Percentiles rank a stretch among this genome's conserved stretches.
phyloP scores from a whole-genome alignment of 2,113 vertebrate species.

The Centrocercus urophasianus region DNA sequence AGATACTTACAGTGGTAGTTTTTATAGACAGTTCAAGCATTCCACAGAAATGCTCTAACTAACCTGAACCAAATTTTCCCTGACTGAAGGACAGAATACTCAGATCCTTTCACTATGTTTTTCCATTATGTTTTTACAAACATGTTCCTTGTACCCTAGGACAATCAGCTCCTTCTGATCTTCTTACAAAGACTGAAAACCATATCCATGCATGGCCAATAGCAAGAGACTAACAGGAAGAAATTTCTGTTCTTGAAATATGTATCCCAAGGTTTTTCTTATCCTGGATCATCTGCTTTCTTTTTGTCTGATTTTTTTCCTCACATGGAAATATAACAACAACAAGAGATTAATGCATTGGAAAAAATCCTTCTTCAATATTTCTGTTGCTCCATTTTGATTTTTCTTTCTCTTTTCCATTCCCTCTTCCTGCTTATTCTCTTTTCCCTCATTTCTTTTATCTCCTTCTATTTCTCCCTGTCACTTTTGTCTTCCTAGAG shows the following conservation, averaged over 20 bases:
- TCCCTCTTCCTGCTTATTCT: background rate
- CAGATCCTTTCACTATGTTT: background rate
- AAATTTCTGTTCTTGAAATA: background rate
- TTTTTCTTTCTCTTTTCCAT: background rate
- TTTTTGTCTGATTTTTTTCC: background rate
- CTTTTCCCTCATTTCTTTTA: background rate
- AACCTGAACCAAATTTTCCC: background rate
- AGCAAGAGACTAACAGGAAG: background rate
- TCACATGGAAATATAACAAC: background rate
- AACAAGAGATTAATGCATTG: background rate
- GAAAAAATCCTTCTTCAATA: background rate
- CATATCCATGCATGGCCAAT: no score
- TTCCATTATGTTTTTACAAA: background rate
- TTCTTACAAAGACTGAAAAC: background rate
- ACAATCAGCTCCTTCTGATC: background rate
- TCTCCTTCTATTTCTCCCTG: background rate
- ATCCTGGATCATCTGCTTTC: background rate
- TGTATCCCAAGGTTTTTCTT: background rate
- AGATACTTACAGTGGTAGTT: background rate
- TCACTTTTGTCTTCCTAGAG: background rate
- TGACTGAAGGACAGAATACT: rapidly evolving
- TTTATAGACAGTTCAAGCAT: background rate
- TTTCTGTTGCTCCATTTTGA: background rate
- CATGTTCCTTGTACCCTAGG: background rate
- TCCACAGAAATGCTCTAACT: background rate